Base-by-base conservation (phyloP, 1,140 invertebrate species). In the Mactra quadrangularis region DNA sequence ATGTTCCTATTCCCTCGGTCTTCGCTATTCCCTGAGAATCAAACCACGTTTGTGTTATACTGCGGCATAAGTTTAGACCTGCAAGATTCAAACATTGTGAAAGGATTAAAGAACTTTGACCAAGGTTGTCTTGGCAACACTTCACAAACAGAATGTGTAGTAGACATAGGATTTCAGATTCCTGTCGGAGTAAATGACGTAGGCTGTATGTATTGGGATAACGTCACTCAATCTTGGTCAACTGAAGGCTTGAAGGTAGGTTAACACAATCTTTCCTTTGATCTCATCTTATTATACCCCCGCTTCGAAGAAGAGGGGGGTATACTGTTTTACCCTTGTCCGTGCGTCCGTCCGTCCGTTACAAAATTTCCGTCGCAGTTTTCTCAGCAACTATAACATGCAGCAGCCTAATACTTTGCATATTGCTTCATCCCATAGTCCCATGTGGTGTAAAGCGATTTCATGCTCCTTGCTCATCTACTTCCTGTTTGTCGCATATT, bases 171-270 rank as follows among this genome's bases (percentile, higher is more conserved):
- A 29, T 22, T 68, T 6, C 19, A 22, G 3, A 3, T 50, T 29
- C 22, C 64, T 22, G n/a, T 68, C 3, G 9, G n/a, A 22, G 6
- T 45, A 7, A 45, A 25, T 3, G 3, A 29, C n/a, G 1, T 68
- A 2, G 41, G 38, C 1, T 68, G 64, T 50, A 13, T 25, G 15
- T 68, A 15, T 19, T 68, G 64, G 64, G 64, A 68, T 68, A n/a
- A 7, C 1, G 7, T 1, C 3, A 47, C 41, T 4, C n/a, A 68
- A 15, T 29, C 9, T 27, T 68, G 64, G 64, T 47, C 64, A 19
- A 6, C 19, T 22, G n/a, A 47, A 25, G 64, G 64, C 3, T 17
- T 68, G 22, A 7, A 68, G 64, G 64, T 68, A 62, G 45, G 45
- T 47, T 47, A 47, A 9, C 9, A 47, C 19, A 11, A 11, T 47